These are phyloP conservation scores for Cyclopterus lumpus DNA, from an alignment of 2,797 vertebrate genomes.

Conservation along the genomic window DNA sequence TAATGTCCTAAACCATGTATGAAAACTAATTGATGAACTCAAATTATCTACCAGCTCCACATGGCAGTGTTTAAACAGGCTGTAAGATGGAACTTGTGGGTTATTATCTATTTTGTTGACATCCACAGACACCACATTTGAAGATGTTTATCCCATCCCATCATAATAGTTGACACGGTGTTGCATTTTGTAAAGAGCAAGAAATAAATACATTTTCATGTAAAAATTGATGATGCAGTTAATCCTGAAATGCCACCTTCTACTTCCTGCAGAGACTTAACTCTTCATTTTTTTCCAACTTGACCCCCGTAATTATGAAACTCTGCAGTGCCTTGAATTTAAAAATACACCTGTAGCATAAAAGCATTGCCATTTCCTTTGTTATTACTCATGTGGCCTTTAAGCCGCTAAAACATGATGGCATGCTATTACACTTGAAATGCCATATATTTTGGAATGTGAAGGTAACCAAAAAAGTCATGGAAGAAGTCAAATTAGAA, in stretches of 20 bases:
- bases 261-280: conserved; percentile 6
- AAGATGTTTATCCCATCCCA: not conserved
- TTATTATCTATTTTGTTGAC: not conserved
- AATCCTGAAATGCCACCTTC: conserved; percentile 25
- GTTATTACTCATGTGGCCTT: conserved; percentile 43
- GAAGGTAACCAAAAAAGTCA: conserved; percentile 49
- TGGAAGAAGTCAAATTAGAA: conserved; percentile 10
- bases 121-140: not conserved
- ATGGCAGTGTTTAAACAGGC: not conserved
- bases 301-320: conserved; percentile 32
- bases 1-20: not conserved
- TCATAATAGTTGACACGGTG: not conserved
- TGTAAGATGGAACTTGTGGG: not conserved
- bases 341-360: conserved; percentile 49
- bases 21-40: not conserved
- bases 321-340: conserved; percentile 27
- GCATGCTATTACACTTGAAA: conserved; percentile 56
- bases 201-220: not conserved
- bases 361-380: conserved; percentile 63
- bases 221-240: not conserved
- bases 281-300: conserved; percentile 18
- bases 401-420: conserved; percentile 37
- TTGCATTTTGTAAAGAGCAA: conserved; percentile 6
- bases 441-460: conserved; percentile 56
- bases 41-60: not conserved